Conservation (phyloP, 2,888 invertebrate genomes). For the Fissipunctia ypsillon region DNA sequence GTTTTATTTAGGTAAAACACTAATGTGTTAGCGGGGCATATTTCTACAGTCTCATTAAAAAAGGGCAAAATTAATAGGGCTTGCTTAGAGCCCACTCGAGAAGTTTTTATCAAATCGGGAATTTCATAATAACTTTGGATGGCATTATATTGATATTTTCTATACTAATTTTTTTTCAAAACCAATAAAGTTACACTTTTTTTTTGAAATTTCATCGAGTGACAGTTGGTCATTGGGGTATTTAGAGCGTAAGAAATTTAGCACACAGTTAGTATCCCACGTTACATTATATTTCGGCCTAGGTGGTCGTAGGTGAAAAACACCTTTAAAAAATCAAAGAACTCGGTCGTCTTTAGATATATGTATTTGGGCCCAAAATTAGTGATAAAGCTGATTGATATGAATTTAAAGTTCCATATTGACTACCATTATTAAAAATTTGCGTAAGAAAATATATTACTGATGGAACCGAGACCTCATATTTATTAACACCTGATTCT, state of each 20-base stretch:
- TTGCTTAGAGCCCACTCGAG: neutral
- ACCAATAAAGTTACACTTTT: neutral
- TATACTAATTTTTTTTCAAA: no score
- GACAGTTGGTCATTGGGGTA: neutral
- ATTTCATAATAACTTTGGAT: no score
- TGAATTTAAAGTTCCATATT: neutral
- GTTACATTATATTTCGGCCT: constrained; percentile 16
- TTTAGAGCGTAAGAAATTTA: no score
- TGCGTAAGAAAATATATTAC: constrained; percentile 6
- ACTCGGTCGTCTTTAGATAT: neutral
- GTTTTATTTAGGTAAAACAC: neutral
- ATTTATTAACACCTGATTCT: neutral
- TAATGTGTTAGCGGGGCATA: neutral
- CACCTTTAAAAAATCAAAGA: neutral
- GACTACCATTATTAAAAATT: neutral
- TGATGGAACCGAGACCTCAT: neutral
- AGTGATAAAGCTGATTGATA: neutral
- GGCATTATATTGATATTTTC: no score
- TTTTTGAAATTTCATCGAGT: neutral
- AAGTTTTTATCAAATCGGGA: no score
- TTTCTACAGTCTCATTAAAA: neutral
- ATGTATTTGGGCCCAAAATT: neutral
- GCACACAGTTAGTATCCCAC: constrained; percentile 10
- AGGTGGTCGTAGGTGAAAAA: neutral
- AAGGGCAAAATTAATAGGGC: neutral